These are phyloP conservation scores for Cephonodes hylas DNA, from an alignment of 2,888 invertebrate genomes.

Conservation along the genomic window DNA sequence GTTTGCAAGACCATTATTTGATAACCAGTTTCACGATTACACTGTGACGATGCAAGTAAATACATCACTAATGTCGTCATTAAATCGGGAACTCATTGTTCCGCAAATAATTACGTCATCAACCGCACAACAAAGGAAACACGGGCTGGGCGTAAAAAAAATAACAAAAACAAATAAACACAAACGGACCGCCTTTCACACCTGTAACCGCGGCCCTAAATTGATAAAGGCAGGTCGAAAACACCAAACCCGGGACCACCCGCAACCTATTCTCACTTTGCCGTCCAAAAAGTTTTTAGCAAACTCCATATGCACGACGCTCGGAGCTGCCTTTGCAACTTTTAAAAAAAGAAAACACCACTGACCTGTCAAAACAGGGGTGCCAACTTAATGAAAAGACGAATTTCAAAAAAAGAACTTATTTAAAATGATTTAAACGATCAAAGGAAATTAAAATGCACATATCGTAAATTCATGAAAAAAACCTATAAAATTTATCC, in stretches of 20 bases:
- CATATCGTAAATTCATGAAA: too few species aligned
- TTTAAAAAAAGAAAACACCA: neutral
- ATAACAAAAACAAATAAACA: neutral
- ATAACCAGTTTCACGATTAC: too few species aligned
- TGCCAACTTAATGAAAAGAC: neutral
- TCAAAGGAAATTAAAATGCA: too few species aligned
- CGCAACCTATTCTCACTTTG: constrained; percentile 44
- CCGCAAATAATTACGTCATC: neutral
- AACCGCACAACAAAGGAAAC: constrained; percentile 10
- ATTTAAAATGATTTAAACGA: too few species aligned
- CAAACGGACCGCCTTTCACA: neutral
- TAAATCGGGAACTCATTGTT: neutral
- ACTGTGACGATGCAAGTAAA: too few species aligned
- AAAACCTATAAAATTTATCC: too few species aligned
- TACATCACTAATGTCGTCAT: too few species aligned
- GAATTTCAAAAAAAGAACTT: neutral
- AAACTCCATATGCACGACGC: constrained; percentile 25
- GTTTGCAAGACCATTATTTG: too few species aligned
- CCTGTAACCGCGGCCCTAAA: constrained; percentile 1
- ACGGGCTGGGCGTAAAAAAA: neutral
- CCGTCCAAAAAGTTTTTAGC: constrained; percentile 15
- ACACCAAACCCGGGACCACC: constrained; percentile 39
- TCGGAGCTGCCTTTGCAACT: neutral
- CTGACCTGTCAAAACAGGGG: neutral
- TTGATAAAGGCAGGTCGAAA: constrained; percentile 27